Evolutionary conservation across 1,140 invertebrate species (phyloP).

Genomic region (Artemia franciscana): DNA sequence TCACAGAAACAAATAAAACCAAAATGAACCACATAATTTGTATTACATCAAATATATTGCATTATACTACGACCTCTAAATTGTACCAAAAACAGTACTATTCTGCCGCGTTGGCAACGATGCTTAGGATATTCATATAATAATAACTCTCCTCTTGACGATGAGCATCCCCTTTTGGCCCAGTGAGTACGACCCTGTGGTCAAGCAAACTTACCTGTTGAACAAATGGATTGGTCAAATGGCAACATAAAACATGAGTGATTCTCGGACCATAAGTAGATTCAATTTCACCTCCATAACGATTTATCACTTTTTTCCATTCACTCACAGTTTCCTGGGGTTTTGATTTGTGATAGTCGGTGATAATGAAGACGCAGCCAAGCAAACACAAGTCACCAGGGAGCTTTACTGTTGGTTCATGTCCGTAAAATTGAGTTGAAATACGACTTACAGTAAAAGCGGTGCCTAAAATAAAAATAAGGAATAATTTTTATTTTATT

Average conservation of each 20-base stretch:
- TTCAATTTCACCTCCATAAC: conserved; percentile 74
- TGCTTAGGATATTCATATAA: no score
- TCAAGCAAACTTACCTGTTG: conserved; percentile 33
- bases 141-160: no score
- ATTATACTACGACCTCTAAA: no score
- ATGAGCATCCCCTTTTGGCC: no score
- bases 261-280: conserved; percentile 51
- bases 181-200: not conserved
- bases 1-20: no score
- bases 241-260: conserved; percentile 75
- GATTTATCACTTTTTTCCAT: conserved; percentile 61
- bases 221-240: conserved; percentile 62
- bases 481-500: no score
- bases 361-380: conserved; percentile 74
- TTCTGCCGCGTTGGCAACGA: no score
- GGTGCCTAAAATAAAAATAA: no score
- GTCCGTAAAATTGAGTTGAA: conserved; percentile 14
- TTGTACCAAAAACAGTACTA: no score
- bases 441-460: no score
- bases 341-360: conserved; percentile 35
- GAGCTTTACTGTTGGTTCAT: conserved; percentile 30
- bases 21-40: no score
- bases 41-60: no score
- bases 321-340: conserved; percentile 26
- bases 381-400: conserved; percentile 66